A percentile compares a stretch with the other conserved stretches of the same genome.
phyloP scores from a whole-genome alignment of 2,113 vertebrate species.

The Chauna torquata region DNA sequence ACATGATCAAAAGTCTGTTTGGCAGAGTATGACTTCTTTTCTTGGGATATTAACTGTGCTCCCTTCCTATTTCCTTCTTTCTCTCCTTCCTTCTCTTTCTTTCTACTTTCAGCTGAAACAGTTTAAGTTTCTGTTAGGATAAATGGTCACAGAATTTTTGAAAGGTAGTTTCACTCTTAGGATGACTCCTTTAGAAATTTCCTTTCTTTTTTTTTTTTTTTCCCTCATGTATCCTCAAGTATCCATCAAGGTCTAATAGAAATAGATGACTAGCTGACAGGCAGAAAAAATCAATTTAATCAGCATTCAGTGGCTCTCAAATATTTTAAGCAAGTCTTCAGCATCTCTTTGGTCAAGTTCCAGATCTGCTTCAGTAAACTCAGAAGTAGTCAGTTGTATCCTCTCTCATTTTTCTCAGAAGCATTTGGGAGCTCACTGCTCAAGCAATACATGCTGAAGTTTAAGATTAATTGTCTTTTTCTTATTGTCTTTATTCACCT shows the following conservation, averaged over 20 bases:
- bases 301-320: neutral
- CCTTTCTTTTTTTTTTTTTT: neutral
- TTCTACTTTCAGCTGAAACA: neutral
- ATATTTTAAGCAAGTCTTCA: neutral
- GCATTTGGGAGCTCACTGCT: neutral
- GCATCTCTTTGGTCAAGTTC: neutral
- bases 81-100: neutral
- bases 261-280: neutral
- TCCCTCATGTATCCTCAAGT: neutral
- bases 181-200: neutral
- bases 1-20: neutral
- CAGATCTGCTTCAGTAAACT: neutral
- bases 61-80: neutral
- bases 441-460: neutral
- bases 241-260: neutral
- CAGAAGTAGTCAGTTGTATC: neutral
- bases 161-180: neutral
- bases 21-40: neutral
- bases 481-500: constrained; percentile 6
- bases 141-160: neutral
- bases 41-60: neutral
- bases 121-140: neutral
- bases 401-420: neutral
- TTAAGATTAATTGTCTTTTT: constrained; percentile 10
- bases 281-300: neutral